Percentiles rank a stretch among this genome's conserved stretches.
phyloP scores from a whole-genome alignment of 2,113 vertebrate genomes.

The Otus sunia region DNA sequence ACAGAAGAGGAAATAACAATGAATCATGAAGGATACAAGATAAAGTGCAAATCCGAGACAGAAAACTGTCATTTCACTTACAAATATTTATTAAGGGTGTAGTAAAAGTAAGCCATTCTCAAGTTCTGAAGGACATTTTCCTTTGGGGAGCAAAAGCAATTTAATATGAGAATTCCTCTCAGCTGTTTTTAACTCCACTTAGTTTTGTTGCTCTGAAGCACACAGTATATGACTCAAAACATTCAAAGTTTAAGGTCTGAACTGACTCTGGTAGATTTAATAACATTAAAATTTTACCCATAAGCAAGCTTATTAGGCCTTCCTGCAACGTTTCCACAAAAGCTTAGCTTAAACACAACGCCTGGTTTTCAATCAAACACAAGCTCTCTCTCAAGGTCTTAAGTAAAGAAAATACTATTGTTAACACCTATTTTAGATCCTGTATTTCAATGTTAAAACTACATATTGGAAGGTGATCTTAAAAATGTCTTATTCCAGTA shows the following conservation, averaged over 20 bases:
- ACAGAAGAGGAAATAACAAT: neutral
- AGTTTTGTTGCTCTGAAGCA: neutral
- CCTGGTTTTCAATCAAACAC: neutral
- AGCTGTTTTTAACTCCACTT: neutral
- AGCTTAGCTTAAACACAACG: neutral
- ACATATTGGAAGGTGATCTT: neutral
- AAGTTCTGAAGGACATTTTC: neutral
- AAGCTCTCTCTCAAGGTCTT: neutral
- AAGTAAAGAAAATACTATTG: neutral
- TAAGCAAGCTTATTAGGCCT: neutral
- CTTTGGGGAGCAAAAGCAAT: neutral
- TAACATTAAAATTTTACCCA: neutral
- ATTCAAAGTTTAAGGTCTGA: neutral
- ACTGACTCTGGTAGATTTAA: neutral
- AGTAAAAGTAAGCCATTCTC: neutral
- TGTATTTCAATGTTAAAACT: neutral
- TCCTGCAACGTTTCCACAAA: neutral
- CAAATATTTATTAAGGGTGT: neutral
- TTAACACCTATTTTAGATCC: neutral
- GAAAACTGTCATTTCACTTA: neutral
- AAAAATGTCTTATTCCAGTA: neutral
- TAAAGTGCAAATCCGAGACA: neutral
- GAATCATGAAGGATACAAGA: neutral
- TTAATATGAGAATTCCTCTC: neutral
- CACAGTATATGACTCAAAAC: neutral